phyloP scores from a whole-genome alignment of 2,113 vertebrate species.

The Trichomycterus rosablanca region DNA sequence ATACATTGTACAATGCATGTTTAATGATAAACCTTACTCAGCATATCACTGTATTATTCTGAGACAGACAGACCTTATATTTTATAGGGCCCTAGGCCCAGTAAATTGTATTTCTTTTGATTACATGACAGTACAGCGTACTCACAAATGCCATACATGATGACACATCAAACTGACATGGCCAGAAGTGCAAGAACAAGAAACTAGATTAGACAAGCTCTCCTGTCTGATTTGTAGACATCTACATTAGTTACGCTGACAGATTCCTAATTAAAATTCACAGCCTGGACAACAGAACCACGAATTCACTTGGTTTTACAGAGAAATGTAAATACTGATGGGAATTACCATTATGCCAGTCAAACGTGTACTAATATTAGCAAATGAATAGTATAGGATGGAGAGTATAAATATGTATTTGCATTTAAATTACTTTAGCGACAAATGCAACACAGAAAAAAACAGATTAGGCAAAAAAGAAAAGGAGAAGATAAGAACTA shows the following conservation, averaged over 20 bases:
- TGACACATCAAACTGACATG: neutral
- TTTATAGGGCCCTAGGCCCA: neutral
- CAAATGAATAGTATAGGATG: slow-evolving; percentile 1
- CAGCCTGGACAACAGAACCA: slow-evolving; percentile 10
- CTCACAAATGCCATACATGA: no score
- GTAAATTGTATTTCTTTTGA: slow-evolving; percentile 1
- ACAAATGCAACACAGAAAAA: neutral
- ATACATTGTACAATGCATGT: neutral
- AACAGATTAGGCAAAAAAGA: neutral
- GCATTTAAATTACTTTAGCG: slow-evolving; percentile 27
- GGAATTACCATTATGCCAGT: slow-evolving; percentile 12
- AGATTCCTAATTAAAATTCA: slow-evolving; percentile 7
- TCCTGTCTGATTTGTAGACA: slow-evolving; percentile 10
- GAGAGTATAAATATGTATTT: slow-evolving; percentile 18
- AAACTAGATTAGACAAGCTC: neutral
- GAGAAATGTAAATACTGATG: neutral
- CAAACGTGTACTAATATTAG: slow-evolving; percentile 3
- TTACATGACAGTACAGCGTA: neutral
- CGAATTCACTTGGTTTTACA: neutral
- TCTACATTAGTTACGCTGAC: slow-evolving; percentile 13
- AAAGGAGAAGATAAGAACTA: neutral
- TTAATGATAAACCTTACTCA: neutral
- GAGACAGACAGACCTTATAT: neutral
- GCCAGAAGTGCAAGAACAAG: neutral
- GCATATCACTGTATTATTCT: neutral